These are phyloP conservation scores for Caligus rogercresseyi DNA, from an alignment of 1,140 invertebrate genomes.

Conservation along the genomic window DNA sequence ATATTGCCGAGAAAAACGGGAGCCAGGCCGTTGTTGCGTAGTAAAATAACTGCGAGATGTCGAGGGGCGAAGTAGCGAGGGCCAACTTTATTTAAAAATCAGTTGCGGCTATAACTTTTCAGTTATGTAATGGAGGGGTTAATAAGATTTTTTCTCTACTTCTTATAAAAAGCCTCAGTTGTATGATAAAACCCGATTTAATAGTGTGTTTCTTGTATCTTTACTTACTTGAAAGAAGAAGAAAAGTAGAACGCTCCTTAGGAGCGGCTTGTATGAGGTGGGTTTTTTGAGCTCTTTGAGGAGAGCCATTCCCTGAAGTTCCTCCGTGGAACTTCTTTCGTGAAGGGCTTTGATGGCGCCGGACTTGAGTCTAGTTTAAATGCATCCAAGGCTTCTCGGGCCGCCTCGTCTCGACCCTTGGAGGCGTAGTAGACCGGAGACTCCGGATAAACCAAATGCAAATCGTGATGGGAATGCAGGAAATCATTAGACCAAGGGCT, in stretches of 20 bases:
- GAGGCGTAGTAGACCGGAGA: slow-evolving; percentile 1
- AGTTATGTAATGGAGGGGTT: too few relatives aligned
- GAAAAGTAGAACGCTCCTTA: not conserved
- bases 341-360: not conserved
- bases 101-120: too few relatives aligned
- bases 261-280: not conserved
- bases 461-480: not conserved
- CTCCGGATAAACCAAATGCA: slow-evolving; percentile 7
- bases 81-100: too few relatives aligned
- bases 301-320: not conserved
- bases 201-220: not conserved
- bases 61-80: too few relatives aligned
- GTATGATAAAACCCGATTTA: too few relatives aligned
- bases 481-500: not conserved
- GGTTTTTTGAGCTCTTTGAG: not conserved
- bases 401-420: not conserved
- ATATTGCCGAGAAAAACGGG: too few relatives aligned
- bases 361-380: not conserved
- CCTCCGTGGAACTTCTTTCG: not conserved
- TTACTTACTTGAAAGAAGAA: slow-evolving; percentile 13
- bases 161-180: too few relatives aligned
- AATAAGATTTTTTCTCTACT: too few relatives aligned
- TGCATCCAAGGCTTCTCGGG: not conserved
- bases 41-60: too few relatives aligned
- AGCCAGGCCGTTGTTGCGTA: too few relatives aligned